Evolutionary conservation across 2,888 invertebrate species (phyloP).

Genomic region (Sabatieria punctata): DNA sequence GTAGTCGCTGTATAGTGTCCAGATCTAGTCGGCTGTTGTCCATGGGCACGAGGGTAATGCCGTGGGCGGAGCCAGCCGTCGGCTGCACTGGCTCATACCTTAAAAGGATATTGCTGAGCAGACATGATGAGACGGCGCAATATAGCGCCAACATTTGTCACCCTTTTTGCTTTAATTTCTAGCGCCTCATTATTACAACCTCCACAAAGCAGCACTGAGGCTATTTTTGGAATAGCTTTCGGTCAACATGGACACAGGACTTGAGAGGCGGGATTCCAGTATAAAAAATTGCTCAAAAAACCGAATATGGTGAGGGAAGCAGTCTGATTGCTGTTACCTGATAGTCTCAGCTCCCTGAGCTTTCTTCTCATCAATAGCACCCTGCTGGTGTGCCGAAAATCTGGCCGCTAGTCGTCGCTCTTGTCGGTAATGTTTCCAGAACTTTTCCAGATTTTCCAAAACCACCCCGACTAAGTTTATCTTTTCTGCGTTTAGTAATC

Average conservation of each 20-base stretch:
- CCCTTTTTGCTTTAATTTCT: not conserved
- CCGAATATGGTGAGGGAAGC: slow-evolving; percentile 56
- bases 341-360: not conserved
- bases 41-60: slow-evolving; percentile 67
- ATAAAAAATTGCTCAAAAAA: not conserved
- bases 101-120: no score
- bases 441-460: slow-evolving; percentile 65
- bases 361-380: not conserved
- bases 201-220: no score
- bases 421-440: not conserved
- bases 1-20: slow-evolving; percentile 65
- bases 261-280: no score
- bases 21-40: slow-evolving; percentile 57
- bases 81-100: slow-evolving; percentile 25
- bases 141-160: not conserved
- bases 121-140: no score
- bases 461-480: slow-evolving; percentile 61
- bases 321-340: not conserved
- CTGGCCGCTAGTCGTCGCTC: not conserved
- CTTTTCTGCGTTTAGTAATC: slow-evolving; percentile 55
- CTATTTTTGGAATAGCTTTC: no score
- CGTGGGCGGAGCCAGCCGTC: slow-evolving; percentile 52
- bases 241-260: no score
- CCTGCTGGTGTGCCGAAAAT: no score
- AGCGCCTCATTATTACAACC: no score